Conservation (phyloP, 2,113 vertebrate species). For the Puma concolor region DNA sequence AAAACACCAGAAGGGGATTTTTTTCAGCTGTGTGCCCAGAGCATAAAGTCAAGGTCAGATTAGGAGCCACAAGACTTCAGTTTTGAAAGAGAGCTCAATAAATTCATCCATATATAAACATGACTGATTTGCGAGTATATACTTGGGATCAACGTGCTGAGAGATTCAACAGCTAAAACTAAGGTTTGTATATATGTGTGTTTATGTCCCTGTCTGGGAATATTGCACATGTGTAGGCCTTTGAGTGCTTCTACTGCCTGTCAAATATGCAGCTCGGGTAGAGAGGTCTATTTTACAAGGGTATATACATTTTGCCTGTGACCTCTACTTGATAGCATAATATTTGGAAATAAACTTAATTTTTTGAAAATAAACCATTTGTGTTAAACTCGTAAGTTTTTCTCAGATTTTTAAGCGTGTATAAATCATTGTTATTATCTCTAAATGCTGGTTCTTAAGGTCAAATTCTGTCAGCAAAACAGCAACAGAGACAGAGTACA, state of each 20-base stretch:
- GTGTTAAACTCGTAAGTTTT: not conserved
- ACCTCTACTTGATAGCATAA: not conserved
- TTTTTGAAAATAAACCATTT: conserved; percentile 10
- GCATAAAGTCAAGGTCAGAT: not conserved
- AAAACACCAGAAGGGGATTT: not conserved
- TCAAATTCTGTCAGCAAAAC: not conserved
- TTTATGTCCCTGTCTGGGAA: not conserved
- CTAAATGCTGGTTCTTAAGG: not conserved
- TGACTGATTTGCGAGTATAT: not conserved
- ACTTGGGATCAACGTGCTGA: not conserved
- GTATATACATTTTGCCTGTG: not conserved
- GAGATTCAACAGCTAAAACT: not conserved
- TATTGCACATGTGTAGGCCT: not conserved
- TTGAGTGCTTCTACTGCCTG: not conserved
- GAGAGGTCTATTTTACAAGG: not conserved
- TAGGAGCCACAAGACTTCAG: not conserved
- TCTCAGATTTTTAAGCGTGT: not conserved
- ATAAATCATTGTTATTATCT: conserved; percentile 17
- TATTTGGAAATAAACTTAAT: conserved; percentile 35
- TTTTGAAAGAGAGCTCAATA: conserved; percentile 43
- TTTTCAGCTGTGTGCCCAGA: not conserved
- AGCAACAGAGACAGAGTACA: not conserved
- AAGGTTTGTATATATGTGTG: not conserved
- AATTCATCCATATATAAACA: not conserved
- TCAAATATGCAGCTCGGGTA: not conserved